Evolutionary conservation across 2,113 vertebrate genomes (phyloP).

Genomic region (Tetraodon nigroviridis): DNA sequence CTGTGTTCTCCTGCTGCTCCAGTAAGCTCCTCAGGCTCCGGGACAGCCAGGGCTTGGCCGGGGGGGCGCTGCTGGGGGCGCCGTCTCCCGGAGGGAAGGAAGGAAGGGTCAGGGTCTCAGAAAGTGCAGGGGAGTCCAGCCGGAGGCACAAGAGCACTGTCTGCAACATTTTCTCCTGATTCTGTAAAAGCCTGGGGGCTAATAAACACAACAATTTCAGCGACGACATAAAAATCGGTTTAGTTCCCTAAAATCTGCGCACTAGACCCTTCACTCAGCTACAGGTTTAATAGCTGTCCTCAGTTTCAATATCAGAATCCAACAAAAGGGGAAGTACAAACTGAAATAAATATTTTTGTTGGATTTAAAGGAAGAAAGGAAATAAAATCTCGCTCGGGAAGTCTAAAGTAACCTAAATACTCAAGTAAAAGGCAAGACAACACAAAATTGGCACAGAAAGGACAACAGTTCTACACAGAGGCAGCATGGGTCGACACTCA

Average conservation of each 20-base stretch:
- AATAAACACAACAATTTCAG: background rate
- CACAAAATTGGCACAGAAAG: too few relatives aligned
- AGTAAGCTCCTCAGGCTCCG: constrained; percentile 65
- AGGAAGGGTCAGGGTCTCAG: constrained; percentile 2
- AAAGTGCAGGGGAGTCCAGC: constrained; percentile 73
- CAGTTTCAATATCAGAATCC: too few relatives aligned
- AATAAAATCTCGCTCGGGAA: too few relatives aligned
- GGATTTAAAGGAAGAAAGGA: too few relatives aligned
- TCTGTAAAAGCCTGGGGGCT: constrained; percentile 9
- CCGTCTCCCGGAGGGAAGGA: constrained; percentile 14
- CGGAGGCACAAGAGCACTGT: constrained; percentile 77
- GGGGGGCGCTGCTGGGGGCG: fast-evolving
- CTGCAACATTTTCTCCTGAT: constrained; percentile 61
- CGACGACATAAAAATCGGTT: background rate
- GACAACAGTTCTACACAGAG: too few relatives aligned
- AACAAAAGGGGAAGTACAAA: too few relatives aligned
- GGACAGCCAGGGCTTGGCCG: constrained; percentile 42
- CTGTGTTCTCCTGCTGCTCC: constrained; percentile 38
- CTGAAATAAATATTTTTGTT: too few relatives aligned
- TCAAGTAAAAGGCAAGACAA: too few relatives aligned
- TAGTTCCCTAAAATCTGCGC: too few relatives aligned
- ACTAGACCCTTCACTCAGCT: too few relatives aligned
- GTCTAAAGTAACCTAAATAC: too few relatives aligned
- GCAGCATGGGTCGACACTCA: constrained; percentile 50
- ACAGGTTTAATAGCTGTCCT: too few relatives aligned